phyloP scores from a whole-genome alignment of 1,140 invertebrate species.

The Procambarus clarkii region DNA sequence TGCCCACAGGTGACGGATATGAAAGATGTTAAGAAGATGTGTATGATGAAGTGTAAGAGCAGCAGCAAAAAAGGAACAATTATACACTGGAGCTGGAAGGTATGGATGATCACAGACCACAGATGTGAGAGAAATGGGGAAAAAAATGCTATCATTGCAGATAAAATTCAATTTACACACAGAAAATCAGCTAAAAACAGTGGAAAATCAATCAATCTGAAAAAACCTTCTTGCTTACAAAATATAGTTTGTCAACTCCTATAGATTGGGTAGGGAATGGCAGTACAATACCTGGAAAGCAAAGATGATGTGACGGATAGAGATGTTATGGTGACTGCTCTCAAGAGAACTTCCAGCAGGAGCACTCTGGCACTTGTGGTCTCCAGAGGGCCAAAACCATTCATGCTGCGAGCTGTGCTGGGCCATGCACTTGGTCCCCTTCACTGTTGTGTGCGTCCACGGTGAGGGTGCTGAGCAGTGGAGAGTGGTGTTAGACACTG shows the following conservation, averaged over 20 bases:
- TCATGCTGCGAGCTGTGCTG: slow-evolving; percentile 27
- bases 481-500: neutral
- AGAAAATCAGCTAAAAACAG: too few species aligned
- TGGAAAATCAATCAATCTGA: too few species aligned
- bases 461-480: slow-evolving; percentile 18
- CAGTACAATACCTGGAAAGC: slow-evolving; percentile 18
- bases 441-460: slow-evolving; percentile 37
- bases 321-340: slow-evolving; percentile 13
- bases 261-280: neutral
- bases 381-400: slow-evolving; percentile 26
- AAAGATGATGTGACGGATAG: slow-evolving; percentile 15
- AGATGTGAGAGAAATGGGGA: too few species aligned
- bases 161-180: too few species aligned
- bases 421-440: slow-evolving; percentile 36
- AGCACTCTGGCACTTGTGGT: slow-evolving; percentile 19
- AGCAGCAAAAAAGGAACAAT: too few species aligned
- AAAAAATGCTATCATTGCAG: too few species aligned
- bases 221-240: neutral
- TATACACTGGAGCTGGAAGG: too few species aligned
- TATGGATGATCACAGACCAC: too few species aligned
- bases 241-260: neutral
- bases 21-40: too few species aligned
- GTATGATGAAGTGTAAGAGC: too few species aligned
- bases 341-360: neutral
- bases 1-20: too few species aligned